phyloP scores from a whole-genome alignment of 2,888 invertebrate species.

The Drosophila quinaria region DNA sequence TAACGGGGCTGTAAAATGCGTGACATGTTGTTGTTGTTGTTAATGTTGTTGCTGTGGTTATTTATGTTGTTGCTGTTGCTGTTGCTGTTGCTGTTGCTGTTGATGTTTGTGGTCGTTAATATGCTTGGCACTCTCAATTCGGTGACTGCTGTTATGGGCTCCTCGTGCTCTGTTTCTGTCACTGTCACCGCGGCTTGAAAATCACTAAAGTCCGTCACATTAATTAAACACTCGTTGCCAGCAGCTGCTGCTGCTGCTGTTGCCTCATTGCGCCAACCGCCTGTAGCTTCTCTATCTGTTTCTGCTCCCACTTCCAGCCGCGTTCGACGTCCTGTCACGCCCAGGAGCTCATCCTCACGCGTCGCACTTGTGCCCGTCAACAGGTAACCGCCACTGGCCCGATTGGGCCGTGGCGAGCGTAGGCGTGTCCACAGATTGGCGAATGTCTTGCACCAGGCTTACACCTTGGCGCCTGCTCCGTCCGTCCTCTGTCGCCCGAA shows the following conservation, averaged over 20 bases:
- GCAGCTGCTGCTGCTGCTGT: background rate
- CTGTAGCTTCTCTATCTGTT: conserved; percentile 6
- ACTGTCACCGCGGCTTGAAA: conserved; percentile 53
- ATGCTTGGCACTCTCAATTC: conserved; percentile 62
- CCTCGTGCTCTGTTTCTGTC: conserved; percentile 35
- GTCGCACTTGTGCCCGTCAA: conserved; percentile 77
- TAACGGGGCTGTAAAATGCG: conserved; percentile 88
- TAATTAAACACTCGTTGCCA: conserved; percentile 83
- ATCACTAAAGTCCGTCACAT: conserved; percentile 80
- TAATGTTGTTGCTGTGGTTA: conserved; percentile 31
- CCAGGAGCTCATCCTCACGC: conserved; percentile 76
- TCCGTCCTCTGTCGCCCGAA: conserved; percentile 9
- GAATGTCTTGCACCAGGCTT: conserved; percentile 74
- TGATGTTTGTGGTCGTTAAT: conserved; percentile 46
- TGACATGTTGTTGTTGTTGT: conserved; percentile 61
- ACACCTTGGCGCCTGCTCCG: conserved; percentile 58
- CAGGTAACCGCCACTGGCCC: conserved; percentile 85
- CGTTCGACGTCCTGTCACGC: conserved; percentile 68
- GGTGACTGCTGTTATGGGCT: conserved; percentile 34
- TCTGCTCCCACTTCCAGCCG: conserved; percentile 35
- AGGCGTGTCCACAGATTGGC: conserved; percentile 86
- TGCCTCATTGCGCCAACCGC: conserved; percentile 2
- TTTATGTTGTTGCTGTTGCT: conserved; percentile 35
- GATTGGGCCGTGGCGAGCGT: conserved; percentile 86
- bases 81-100: conserved; percentile 53